Percentiles rank a stretch among this genome's conserved stretches.
Evolutionary conservation across 1,140 invertebrate genomes (phyloP).

Genomic region (Ceratina calcarata): DNA sequence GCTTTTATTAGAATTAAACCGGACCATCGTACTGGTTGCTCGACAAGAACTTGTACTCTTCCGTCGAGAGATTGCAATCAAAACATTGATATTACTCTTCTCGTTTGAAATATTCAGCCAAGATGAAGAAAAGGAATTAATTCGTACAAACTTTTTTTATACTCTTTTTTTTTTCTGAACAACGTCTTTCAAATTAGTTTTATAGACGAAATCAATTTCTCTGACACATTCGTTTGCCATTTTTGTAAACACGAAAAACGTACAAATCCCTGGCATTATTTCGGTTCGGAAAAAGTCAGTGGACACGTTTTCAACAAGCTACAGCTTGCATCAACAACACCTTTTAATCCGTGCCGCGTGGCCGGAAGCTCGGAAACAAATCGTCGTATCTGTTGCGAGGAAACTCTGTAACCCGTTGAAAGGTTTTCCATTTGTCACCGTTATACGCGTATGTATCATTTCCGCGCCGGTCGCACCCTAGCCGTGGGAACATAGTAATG

Average conservation of each 20-base stretch:
- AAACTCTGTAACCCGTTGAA: neutral
- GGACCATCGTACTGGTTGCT: neutral
- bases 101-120: too few species aligned
- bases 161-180: too few species aligned
- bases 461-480: neutral
- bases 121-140: too few species aligned
- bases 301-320: neutral
- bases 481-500: slow-evolving; percentile 5
- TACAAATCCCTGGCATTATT: too few species aligned
- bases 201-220: too few species aligned
- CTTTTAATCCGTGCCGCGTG: neutral
- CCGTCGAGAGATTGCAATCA: slow-evolving; percentile 31
- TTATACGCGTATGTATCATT: slow-evolving; percentile 11
- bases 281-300: too few species aligned
- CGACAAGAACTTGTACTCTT: slow-evolving; percentile 25
- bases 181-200: too few species aligned
- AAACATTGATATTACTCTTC: slow-evolving; percentile 11
- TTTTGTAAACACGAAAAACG: too few species aligned
- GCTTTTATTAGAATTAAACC: slow-evolving; percentile 39
- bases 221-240: too few species aligned
- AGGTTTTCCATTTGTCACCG: neutral
- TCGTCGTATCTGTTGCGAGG: neutral
- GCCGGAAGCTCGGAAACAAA: neutral
- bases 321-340: neutral
- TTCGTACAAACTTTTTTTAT: too few species aligned